Percentiles rank a stretch among this genome's conserved stretches.
These are phyloP conservation scores for Phania funesta DNA, from an alignment of 2,888 invertebrate species.

Conservation along the genomic window DNA sequence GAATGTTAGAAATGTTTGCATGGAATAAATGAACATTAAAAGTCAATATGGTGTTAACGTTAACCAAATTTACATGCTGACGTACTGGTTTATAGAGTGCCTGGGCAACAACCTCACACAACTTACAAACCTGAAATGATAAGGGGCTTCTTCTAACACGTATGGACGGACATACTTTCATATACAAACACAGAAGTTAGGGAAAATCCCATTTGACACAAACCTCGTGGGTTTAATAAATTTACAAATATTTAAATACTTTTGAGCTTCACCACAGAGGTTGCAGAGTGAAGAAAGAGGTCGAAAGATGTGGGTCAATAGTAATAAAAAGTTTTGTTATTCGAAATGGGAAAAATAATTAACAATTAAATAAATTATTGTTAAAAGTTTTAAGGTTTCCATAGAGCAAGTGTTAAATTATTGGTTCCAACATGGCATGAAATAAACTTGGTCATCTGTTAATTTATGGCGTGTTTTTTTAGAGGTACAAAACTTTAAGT, in stretches of 20 bases:
- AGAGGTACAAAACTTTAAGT: too few relatives aligned
- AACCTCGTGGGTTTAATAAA: conserved; percentile 28
- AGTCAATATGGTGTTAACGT: conserved; percentile 12
- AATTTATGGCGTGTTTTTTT: too few relatives aligned
- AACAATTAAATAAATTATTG: neutral
- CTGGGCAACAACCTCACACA: neutral
- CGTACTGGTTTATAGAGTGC: neutral
- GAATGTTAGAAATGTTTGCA: neutral
- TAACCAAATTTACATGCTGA: neutral
- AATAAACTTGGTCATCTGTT: too few relatives aligned
- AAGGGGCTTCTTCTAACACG: neutral
- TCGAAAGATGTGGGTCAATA: neutral
- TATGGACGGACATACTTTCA: neutral
- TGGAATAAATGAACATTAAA: conserved; percentile 10
- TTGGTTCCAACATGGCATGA: too few relatives aligned
- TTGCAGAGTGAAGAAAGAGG: neutral
- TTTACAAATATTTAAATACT: conserved; percentile 20
- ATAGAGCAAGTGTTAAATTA: too few relatives aligned
- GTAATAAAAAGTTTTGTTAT: neutral
- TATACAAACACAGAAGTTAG: neutral
- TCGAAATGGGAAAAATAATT: neutral
- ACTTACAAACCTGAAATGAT: neutral
- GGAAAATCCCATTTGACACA: conserved; percentile 3
- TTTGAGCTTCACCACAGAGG: neutral
- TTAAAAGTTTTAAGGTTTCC: neutral